These are phyloP conservation scores for Meta bourneti DNA, from an alignment of 2,888 invertebrate genomes.

Conservation along the genomic window DNA sequence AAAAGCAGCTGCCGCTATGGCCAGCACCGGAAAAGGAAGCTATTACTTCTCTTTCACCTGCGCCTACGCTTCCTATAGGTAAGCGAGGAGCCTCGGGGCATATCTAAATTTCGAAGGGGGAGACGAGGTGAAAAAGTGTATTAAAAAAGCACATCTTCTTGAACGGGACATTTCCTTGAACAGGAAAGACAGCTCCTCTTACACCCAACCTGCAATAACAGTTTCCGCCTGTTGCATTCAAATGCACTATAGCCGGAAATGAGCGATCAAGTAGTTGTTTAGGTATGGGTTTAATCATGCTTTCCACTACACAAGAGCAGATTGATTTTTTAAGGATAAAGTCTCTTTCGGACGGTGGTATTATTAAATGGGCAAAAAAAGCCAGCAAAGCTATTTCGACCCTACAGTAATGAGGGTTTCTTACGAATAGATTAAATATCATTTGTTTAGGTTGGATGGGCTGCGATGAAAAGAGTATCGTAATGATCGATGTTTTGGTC, in stretches of 20 bases:
- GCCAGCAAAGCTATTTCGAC: conserved; percentile 7
- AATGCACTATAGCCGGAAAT: conserved; percentile 43
- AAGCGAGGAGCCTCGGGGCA: conserved; percentile 33
- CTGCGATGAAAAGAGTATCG: conserved; percentile 11
- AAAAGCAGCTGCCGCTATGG: conserved; percentile 38
- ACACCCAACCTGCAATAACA: conserved; percentile 37
- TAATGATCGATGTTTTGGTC: background rate
- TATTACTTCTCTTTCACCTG: conserved; percentile 65
- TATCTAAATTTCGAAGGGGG: conserved; percentile 21
- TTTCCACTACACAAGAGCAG: background rate
- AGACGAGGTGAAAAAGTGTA: conserved; percentile 11
- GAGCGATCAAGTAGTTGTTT: conserved; percentile 43
- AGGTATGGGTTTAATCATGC: conserved; percentile 32
- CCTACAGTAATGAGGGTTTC: conserved; percentile 20
- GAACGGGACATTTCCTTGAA: conserved; percentile 9
- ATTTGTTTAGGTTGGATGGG: conserved; percentile 31
- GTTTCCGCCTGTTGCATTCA: conserved; percentile 52
- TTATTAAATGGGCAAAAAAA: background rate
- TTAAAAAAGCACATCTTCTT: conserved; percentile 43
- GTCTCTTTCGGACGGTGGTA: background rate
- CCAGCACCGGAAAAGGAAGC: conserved; percentile 64
- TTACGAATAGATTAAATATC: conserved; percentile 1
- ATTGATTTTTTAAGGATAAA: conserved; percentile 5
- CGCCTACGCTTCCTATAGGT: conserved; percentile 50
- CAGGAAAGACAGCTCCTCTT: conserved; percentile 37